A percentile compares a stretch with the other conserved stretches of the same genome.
Evolutionary conservation across 2,888 invertebrate genomes (phyloP).

Genomic region (Beris morrisii): DNA sequence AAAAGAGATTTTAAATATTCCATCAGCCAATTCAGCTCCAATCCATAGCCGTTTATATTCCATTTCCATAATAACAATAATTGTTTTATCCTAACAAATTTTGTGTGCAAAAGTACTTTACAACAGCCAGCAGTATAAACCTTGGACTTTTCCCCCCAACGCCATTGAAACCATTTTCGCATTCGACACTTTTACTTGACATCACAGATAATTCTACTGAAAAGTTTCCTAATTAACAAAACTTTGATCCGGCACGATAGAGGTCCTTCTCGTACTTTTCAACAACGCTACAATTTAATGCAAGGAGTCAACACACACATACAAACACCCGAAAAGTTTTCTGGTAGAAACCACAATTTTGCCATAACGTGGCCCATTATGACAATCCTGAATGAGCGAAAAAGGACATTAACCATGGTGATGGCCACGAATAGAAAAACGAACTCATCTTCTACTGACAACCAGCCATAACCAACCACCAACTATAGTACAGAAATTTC

Average conservation of each 20-base stretch:
- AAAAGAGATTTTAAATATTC: no score
- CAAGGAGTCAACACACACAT: neutral
- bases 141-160: no score
- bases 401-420: slow-evolving; percentile 10
- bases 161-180: neutral
- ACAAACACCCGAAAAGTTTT: neutral
- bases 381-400: slow-evolving; percentile 13
- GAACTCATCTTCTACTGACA: no score
- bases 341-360: neutral
- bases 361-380: neutral
- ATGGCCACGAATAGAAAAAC: neutral
- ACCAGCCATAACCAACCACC: no score
- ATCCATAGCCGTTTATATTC: no score
- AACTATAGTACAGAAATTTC: no score
- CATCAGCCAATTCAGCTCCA: no score
- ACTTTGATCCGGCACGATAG: slow-evolving; percentile 14
- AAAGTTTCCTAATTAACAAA: slow-evolving; percentile 29
- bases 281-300: neutral
- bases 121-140: no score
- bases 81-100: no score
- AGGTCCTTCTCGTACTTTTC: slow-evolving; percentile 1
- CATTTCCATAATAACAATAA: no score
- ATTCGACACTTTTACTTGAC: slow-evolving; percentile 20
- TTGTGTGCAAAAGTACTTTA: no score
- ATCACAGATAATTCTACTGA: slow-evolving; percentile 19